Base-by-base conservation (phyloP, 1,140 invertebrate species). In the Eriocheir sinensis region DNA sequence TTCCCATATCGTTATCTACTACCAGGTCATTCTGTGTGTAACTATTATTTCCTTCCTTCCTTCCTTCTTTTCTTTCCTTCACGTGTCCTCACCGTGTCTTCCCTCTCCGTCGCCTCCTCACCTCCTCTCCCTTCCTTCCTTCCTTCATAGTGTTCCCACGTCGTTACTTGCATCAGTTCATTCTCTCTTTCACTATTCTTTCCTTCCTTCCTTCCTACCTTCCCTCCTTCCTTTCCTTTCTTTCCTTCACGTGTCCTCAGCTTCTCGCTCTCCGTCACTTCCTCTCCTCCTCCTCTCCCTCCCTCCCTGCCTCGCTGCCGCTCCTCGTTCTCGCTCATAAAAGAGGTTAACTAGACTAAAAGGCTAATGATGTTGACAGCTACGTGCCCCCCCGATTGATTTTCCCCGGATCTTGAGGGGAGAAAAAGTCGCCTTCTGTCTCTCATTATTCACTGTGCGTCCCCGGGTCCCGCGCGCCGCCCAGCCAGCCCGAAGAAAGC, bases 291-390 rank as follows among this genome's bases (percentile, higher is more conserved):
- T 72, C n/a, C 60, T 72, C 60, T 72, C 60, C 12, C n/a, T 3
- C n/a, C 60, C 60, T 72, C 44, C 44, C 44, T 48, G 4, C 44
- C 44, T 72, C 60, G 21, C 27, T 1, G n/a, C 27, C 48, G 48
- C 60, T n/a, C n/a, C 60, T 27, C 48, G 12, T 48, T 72, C 53
- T 72, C 60, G 60, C 60, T 72, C 60, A 72, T 72, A 72, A 72
- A 72, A 72, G 60, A 72, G 60, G 60, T 72, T 72, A 72, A 72
- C 60, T 72, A 72, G 60, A 72, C 60, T 72, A 72, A 72, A 72
- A 72, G 60, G 60, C 60, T 72, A 72, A 72, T 72, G 60, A 72
- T 72, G 60, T 72, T 72, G 60, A 72, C 60, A 72, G 60, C 60
- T 72, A 72, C 60, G 60, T n/a, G 60, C 27, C 27, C 60, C n/a